Percentiles rank a stretch among this genome's conserved stretches.
Conservation (phyloP, 2,113 vertebrate genomes). For the Oceanodroma tethys region DNA sequence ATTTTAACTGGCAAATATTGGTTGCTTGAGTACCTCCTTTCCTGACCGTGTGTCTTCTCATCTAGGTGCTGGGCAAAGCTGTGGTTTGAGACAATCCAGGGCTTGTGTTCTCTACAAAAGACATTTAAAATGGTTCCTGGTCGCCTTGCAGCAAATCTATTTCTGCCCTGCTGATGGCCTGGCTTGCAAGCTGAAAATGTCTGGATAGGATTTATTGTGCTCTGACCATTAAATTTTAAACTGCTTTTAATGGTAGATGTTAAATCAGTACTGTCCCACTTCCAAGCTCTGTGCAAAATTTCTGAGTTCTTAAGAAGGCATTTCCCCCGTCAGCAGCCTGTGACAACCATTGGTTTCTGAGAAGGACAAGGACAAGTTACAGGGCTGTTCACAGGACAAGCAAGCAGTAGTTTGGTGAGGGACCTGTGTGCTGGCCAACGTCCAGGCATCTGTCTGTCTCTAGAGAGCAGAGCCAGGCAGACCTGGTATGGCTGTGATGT, state of each 20-base stretch:
- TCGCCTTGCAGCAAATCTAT: background rate
- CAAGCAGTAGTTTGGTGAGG: background rate
- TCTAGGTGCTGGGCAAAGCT: background rate
- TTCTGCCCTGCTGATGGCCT: background rate
- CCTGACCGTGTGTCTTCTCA: background rate
- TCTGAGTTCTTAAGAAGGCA: background rate
- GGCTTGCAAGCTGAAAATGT: background rate
- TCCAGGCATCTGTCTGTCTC: background rate
- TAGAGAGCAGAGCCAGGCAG: background rate
- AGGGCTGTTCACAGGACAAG: background rate
- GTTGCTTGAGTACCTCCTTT: background rate
- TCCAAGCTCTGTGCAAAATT: constrained; percentile 5
- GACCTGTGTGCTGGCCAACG: background rate
- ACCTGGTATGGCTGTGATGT: background rate
- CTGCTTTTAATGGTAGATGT: constrained; percentile 33
- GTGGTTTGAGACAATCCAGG: background rate
- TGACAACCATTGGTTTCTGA: background rate
- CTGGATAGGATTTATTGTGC: constrained; percentile 21
- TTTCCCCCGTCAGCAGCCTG: background rate
- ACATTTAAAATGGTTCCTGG: background rate
- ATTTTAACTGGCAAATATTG: background rate
- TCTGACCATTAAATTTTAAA: constrained; percentile 42
- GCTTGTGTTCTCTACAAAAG: background rate
- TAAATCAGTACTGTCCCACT: constrained; percentile 24
- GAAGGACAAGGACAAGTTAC: background rate